Evolutionary conservation across 2,113 vertebrate genomes (phyloP).

Genomic region (Callospermophilus lateralis): DNA sequence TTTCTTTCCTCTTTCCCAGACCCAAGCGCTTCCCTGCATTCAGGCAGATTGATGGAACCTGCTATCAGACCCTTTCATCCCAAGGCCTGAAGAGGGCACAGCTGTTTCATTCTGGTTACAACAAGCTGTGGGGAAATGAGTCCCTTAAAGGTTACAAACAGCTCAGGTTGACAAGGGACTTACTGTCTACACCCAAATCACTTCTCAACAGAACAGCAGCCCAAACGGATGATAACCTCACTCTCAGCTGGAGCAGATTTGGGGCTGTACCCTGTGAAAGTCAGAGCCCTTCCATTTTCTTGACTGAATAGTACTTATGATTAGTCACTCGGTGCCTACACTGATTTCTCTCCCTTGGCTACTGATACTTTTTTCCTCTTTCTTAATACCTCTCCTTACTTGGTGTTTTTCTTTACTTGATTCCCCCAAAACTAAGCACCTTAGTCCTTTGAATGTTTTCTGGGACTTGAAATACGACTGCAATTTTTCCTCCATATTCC

Average conservation of each 20-base stretch:
- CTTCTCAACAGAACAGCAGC: not conserved
- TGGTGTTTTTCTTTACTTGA: not conserved
- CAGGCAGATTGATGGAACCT: not conserved
- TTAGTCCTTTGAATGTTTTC: not conserved
- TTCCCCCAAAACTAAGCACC: not conserved
- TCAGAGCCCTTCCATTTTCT: not conserved
- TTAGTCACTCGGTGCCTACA: not conserved
- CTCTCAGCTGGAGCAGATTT: not conserved
- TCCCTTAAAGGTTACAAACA: not conserved
- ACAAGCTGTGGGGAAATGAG: not conserved
- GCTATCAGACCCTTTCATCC: constrained; percentile 7
- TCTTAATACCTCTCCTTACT: not conserved
- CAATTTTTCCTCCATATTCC: not conserved
- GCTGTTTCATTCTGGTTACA: not conserved
- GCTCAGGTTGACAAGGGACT: not conserved
- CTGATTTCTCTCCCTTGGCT: not conserved
- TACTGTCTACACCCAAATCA: not conserved
- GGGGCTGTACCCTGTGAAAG: not conserved
- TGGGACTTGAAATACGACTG: not conserved
- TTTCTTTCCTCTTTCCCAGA: too few species aligned
- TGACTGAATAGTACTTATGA: not conserved
- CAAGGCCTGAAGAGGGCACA: not conserved
- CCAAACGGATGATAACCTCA: not conserved
- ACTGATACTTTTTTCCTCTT: not conserved
- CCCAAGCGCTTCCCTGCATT: not conserved